Evolutionary conservation across 2,797 vertebrate genomes (phyloP).

Genomic region (Crax fasciolata): DNA sequence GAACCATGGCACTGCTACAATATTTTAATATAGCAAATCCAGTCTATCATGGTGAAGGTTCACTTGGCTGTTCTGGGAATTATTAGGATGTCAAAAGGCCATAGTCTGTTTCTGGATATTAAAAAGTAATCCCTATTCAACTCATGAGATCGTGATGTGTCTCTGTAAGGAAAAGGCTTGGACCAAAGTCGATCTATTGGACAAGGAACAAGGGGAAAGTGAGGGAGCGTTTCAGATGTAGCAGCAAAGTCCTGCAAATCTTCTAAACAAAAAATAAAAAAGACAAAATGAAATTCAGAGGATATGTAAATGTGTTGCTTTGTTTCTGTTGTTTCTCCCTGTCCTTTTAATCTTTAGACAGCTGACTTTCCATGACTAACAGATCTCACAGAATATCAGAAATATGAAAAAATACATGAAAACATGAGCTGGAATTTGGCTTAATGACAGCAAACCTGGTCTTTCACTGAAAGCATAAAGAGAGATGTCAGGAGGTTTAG

Average conservation of each 20-base stretch:
- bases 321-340: not conserved
- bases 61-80: conserved; percentile 35
- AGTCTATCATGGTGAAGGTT: conserved; percentile 29
- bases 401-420: not conserved
- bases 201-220: not conserved
- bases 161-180: not conserved
- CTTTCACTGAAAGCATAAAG: not conserved
- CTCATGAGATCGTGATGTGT: not conserved
- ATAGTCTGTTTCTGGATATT: conserved; percentile 14
- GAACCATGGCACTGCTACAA: conserved; percentile 1
- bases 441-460: not conserved
- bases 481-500: not conserved
- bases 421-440: conserved; percentile 21
- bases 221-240: not conserved
- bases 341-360: not conserved
- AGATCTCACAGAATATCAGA: not conserved
- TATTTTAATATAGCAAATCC: conserved; percentile 21
- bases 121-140: conserved; percentile 10
- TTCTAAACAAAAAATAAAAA: not conserved
- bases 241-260: not conserved
- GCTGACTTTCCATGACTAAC: not conserved
- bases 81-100: conserved; percentile 24
- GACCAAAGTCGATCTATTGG: not conserved
- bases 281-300: not conserved
- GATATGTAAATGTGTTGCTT: not conserved